Evolutionary conservation across 2,888 invertebrate genomes (phyloP).

Genomic region (Diarsia dahlii): DNA sequence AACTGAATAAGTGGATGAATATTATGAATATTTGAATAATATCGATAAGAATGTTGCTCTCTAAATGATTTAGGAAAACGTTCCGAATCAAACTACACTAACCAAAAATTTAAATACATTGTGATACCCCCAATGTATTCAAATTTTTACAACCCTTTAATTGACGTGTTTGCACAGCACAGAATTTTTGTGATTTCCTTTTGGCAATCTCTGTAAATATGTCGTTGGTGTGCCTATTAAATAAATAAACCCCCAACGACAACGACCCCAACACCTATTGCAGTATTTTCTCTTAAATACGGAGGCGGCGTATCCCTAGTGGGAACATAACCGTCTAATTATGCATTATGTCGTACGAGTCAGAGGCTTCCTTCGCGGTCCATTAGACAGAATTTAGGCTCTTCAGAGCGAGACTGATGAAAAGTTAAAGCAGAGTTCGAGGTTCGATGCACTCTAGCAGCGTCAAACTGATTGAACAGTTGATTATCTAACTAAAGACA

Average conservation of each 20-base stretch:
- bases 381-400: not conserved
- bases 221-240: too few relatives aligned
- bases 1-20: slow-evolving; percentile 26
- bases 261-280: not conserved
- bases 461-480: slow-evolving; percentile 42
- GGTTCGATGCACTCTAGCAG: slow-evolving; percentile 56
- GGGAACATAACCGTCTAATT: not conserved
- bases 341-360: slow-evolving; percentile 3
- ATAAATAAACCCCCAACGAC: too few relatives aligned
- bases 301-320: not conserved
- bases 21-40: slow-evolving; percentile 10
- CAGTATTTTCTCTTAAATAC: not conserved
- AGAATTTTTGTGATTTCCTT: too few relatives aligned
- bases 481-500: slow-evolving; percentile 54
- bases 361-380: slow-evolving; percentile 8
- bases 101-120: not conserved
- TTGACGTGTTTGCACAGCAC: too few relatives aligned
- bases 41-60: slow-evolving; percentile 5
- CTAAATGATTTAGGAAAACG: not conserved
- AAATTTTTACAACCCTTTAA: too few relatives aligned
- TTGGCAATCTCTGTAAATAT: too few relatives aligned
- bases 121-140: too few relatives aligned
- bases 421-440: slow-evolving; percentile 39
- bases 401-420: slow-evolving; percentile 40
- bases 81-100: not conserved